phyloP scores from a whole-genome alignment of 1,140 invertebrate genomes.

The Aphelenchoides fujianensis region DNA sequence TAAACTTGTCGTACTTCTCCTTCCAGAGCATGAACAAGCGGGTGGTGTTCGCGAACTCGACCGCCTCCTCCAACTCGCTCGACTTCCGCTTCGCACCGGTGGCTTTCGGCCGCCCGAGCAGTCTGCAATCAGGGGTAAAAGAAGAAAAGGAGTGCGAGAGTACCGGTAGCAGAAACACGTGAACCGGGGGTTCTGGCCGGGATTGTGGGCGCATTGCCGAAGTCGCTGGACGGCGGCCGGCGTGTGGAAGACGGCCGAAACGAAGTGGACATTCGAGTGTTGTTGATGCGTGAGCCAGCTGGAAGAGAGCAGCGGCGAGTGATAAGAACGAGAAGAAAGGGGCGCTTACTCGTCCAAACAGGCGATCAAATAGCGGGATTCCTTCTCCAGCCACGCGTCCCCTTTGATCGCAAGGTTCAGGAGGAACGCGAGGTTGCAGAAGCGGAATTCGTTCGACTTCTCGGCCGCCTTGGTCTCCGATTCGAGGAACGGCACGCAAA shows the following conservation, averaged over 20 bases:
- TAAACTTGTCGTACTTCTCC: constrained; percentile 53
- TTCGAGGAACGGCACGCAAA: constrained; percentile 31
- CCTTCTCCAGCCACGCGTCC: constrained; percentile 38
- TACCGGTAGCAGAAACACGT: constrained; percentile 40
- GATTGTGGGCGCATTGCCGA: constrained; percentile 51
- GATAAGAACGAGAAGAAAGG: constrained; percentile 8
- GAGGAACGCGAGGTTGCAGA: constrained; percentile 38
- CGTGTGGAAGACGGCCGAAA: constrained; percentile 40
- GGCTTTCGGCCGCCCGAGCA: background rate
- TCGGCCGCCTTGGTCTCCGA: constrained; percentile 15
- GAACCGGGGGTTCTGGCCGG: constrained; percentile 42
- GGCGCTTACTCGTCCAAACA: constrained; percentile 48
- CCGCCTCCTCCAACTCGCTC: constrained; percentile 52
- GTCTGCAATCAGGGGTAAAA: constrained; percentile 9
- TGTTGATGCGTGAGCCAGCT: constrained; percentile 52
- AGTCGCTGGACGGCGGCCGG: constrained; percentile 34
- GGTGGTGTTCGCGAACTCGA: constrained; percentile 46
- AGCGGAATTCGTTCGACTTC: constrained; percentile 22
- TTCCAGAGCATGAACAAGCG: constrained; percentile 46
- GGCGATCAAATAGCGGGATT: constrained; percentile 44
- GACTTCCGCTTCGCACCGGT: constrained; percentile 30
- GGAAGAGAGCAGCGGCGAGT: constrained; percentile 31
- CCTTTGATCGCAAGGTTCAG: constrained; percentile 43
- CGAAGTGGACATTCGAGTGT: constrained; percentile 34
- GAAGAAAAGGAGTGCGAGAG: too few relatives aligned